Evolutionary conservation across 2,797 vertebrate genomes (phyloP).

Genomic region (Columba guinea): DNA sequence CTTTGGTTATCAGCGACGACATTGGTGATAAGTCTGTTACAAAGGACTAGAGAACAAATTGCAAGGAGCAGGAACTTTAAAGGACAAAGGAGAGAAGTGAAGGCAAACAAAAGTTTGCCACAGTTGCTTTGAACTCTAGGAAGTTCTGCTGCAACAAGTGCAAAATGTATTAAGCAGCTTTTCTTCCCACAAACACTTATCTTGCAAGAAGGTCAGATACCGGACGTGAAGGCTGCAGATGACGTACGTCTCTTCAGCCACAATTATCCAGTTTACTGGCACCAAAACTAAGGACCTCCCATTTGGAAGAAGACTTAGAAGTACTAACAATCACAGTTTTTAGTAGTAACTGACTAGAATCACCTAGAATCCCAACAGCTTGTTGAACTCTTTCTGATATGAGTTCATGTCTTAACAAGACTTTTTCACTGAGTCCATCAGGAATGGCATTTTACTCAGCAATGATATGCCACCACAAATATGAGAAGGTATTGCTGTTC

Average conservation of each 20-base stretch:
- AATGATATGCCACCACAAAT: neutral
- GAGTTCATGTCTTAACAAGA: neutral
- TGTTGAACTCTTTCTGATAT: neutral
- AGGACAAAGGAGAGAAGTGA: neutral
- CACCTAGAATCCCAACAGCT: neutral
- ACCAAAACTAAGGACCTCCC: neutral
- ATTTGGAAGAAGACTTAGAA: neutral
- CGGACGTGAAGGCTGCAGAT: neutral
- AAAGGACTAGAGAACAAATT: neutral
- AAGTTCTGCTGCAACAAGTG: neutral
- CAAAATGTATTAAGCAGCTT: neutral
- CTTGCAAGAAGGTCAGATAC: neutral
- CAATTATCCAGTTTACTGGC: neutral
- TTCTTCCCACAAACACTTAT: neutral
- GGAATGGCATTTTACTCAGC: neutral
- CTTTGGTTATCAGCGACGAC: neutral
- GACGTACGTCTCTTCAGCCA: neutral
- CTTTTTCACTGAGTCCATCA: neutral
- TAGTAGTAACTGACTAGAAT: neutral
- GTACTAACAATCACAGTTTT: neutral
- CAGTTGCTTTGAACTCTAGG: neutral
- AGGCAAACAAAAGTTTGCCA: neutral
- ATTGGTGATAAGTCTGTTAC: neutral
- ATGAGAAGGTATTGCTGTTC: neutral
- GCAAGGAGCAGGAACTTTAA: neutral